A percentile compares a stretch with the other conserved stretches of the same genome.
Evolutionary conservation across 1,140 invertebrate species (phyloP).

Genomic region (Habropoda laboriosa): DNA sequence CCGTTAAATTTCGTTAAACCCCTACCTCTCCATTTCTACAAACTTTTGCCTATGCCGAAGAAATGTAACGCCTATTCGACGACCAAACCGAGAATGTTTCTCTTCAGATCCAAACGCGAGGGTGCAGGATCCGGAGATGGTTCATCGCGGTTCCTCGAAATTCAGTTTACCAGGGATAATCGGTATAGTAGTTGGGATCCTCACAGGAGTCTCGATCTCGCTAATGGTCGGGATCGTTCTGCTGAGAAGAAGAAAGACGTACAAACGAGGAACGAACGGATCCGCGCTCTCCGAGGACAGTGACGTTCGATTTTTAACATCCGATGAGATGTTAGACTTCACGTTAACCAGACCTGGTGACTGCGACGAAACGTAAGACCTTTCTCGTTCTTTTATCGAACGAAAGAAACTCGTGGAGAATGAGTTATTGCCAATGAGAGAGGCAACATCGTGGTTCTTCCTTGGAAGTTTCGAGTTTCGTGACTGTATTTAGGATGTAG

Average conservation of each 20-base stretch:
- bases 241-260: conserved; percentile 69
- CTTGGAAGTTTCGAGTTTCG: background rate
- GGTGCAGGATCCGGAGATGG: conserved; percentile 59
- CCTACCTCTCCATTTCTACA: no score
- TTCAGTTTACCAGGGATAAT: conserved; percentile 70
- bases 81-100: background rate
- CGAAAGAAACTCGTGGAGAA: background rate
- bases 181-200: conserved; percentile 67
- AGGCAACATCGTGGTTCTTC: background rate
- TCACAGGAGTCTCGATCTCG: conserved; percentile 63
- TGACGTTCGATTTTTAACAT: conserved; percentile 83
- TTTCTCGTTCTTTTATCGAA: no score
- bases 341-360: conserved; percentile 78
- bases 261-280: conserved; percentile 71
- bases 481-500: background rate
- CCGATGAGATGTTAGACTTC: conserved; percentile 83
- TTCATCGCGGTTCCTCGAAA: conserved; percentile 32
- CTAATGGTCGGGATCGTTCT: conserved; percentile 66
- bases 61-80: no score
- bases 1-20: no score
- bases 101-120: conserved; percentile 53
- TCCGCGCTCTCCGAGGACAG: conserved; percentile 81
- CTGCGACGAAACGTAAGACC: conserved; percentile 62
- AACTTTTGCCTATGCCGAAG: no score
- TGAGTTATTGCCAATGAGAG: background rate